Evolutionary conservation across 2,888 invertebrate genomes (phyloP).

Genomic region (Drosophila vallismaia): DNA sequence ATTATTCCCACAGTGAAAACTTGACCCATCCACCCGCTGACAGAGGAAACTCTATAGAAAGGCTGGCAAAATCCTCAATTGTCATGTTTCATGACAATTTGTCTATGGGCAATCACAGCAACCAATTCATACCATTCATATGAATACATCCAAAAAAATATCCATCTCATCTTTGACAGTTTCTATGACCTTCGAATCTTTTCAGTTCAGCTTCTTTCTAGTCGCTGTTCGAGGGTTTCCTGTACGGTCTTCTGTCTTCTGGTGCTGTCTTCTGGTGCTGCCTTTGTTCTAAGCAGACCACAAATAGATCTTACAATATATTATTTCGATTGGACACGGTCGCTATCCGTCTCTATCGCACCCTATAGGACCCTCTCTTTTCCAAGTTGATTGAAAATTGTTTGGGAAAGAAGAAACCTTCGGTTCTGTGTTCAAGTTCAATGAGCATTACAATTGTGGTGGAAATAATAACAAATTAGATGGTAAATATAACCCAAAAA

Average conservation of each 20-base stretch:
- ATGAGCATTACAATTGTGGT: conserved; percentile 24
- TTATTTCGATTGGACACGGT: conserved; percentile 51
- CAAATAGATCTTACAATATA: conserved; percentile 62
- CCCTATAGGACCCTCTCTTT: conserved; percentile 11
- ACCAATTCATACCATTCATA: conserved; percentile 41
- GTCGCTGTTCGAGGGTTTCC: conserved; percentile 20
- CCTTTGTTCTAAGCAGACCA: conserved; percentile 55
- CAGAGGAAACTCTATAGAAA: neutral
- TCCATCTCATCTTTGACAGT: conserved; percentile 48
- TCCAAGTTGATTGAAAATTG: conserved; percentile 27
- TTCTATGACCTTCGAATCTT: conserved; percentile 61
- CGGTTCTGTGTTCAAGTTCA: conserved; percentile 28
- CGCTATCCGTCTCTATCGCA: conserved; percentile 8
- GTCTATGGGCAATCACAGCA: conserved; percentile 52
- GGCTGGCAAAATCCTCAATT: conserved; percentile 42
- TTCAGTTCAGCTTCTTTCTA: conserved; percentile 22
- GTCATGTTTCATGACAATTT: conserved; percentile 47
- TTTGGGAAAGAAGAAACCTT: conserved; percentile 2
- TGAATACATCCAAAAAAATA: conserved; percentile 20
- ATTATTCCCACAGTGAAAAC: conserved; percentile 49
- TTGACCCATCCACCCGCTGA: conserved; percentile 27
- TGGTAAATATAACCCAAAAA: too few relatives aligned
- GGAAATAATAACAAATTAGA: conserved; percentile 13
- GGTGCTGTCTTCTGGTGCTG: neutral
- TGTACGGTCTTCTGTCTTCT: conserved; percentile 1